Conservation (phyloP, 2,113 vertebrate species). For the Amphilophus citrinellus region DNA sequence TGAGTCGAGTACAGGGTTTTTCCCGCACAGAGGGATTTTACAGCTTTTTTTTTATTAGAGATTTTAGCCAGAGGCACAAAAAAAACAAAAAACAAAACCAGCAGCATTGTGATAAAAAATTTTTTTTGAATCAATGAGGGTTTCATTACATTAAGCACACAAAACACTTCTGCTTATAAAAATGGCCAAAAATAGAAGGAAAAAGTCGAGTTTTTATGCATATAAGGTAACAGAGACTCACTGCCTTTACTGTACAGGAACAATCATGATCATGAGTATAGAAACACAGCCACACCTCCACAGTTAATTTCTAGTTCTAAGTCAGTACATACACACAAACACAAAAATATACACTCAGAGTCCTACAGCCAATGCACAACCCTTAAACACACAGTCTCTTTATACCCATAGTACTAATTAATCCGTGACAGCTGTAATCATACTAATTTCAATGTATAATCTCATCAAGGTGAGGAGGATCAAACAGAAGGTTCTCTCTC, state of each 20-base stretch:
- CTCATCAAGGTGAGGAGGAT: constrained; percentile 73
- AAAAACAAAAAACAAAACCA: not conserved
- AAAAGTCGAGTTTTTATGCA: not conserved
- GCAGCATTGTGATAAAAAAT: not conserved
- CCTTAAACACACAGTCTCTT: not conserved
- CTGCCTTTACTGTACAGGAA: not conserved
- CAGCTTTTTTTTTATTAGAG: not conserved
- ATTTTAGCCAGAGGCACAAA: not conserved
- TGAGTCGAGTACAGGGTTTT: not conserved
- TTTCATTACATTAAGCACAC: not conserved
- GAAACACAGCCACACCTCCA: not conserved
- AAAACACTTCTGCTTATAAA: not conserved
- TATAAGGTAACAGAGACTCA: not conserved
- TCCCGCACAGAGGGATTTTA: not conserved
- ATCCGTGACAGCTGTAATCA: constrained; percentile 79
- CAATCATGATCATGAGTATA: not conserved
- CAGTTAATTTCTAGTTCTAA: not conserved
- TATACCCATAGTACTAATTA: constrained; percentile 64
- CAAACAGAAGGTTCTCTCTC: constrained; percentile 61
- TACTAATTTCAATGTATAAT: constrained; percentile 74
- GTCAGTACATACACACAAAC: not conserved
- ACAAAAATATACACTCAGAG: not conserved
- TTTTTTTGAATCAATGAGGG: not conserved
- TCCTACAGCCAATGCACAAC: not conserved
- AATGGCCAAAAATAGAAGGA: not conserved